A percentile compares a stretch with the other conserved stretches of the same genome.
Conservation (phyloP, 2,113 vertebrate species). For the Megaleporinus macrocephalus region DNA sequence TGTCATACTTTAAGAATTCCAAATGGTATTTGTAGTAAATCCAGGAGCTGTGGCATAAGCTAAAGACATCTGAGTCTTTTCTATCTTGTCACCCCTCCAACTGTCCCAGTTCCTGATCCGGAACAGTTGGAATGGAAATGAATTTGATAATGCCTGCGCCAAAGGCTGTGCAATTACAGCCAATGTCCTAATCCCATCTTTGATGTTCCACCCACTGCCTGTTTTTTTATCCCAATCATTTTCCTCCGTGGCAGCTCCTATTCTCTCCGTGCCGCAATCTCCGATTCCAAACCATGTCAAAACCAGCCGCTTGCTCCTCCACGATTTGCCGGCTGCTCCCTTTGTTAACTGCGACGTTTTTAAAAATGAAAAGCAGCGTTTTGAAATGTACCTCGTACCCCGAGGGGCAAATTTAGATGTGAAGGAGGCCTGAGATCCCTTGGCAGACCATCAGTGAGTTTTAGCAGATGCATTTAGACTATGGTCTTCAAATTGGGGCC, state of each 20-base stretch:
- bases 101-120: slow-evolving; percentile 30
- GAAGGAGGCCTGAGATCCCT: slow-evolving; percentile 1
- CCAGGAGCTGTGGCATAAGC: background rate
- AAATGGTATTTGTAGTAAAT: background rate
- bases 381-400: background rate
- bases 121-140: slow-evolving; percentile 43
- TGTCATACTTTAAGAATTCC: slow-evolving; percentile 7
- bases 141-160: slow-evolving; percentile 53
- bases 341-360: background rate
- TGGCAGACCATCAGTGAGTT: slow-evolving; percentile 17
- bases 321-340: background rate
- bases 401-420: background rate
- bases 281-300: slow-evolving; percentile 24
- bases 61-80: slow-evolving; percentile 4
- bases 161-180: slow-evolving; percentile 50
- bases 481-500: background rate
- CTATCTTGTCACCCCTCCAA: slow-evolving; percentile 10
- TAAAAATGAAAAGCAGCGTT: background rate
- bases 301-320: slow-evolving; percentile 6
- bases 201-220: slow-evolving; percentile 67
- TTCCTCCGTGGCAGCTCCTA: slow-evolving; percentile 7
- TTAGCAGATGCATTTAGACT: slow-evolving; percentile 16
- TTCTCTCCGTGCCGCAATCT: slow-evolving; percentile 38
- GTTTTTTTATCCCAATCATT: slow-evolving; percentile 49
- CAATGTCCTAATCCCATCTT: slow-evolving; percentile 67